phyloP scores from a whole-genome alignment of 1,140 invertebrate genomes.

The Hetaerina americana region DNA sequence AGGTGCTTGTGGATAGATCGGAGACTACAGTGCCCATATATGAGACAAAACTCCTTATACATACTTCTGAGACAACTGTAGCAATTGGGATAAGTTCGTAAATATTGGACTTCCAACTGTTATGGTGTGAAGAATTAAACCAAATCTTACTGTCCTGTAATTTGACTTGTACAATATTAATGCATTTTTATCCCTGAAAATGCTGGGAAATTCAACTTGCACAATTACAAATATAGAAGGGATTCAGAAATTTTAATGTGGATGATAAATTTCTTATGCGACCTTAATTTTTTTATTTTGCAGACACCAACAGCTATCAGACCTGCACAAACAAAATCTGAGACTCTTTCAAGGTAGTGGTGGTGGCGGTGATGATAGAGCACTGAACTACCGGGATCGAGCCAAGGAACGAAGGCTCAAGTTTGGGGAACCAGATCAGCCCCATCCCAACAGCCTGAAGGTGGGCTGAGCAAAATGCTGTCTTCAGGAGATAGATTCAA shows the following conservation, averaged over 20 bases:
- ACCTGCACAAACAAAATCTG: slow-evolving; percentile 90
- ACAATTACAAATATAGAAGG: not conserved
- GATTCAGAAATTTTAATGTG: slow-evolving; percentile 3
- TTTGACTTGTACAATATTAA: too few relatives aligned
- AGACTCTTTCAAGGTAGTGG: not conserved
- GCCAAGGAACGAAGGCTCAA: slow-evolving; percentile 91
- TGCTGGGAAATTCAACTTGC: slow-evolving; percentile 1
- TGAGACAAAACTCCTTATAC: too few relatives aligned
- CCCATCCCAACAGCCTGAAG: slow-evolving; percentile 55
- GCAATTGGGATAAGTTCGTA: too few relatives aligned
- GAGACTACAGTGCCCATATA: too few relatives aligned
- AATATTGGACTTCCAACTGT: too few relatives aligned
- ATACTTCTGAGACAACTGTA: too few relatives aligned
- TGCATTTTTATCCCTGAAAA: too few relatives aligned
- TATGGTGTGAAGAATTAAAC: too few relatives aligned
- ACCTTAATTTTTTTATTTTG: slow-evolving; percentile 3
- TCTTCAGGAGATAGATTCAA: too few relatives aligned
- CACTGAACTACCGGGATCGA: slow-evolving; percentile 67
- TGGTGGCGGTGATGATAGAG: slow-evolving; percentile 2
- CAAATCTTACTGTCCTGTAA: too few relatives aligned
- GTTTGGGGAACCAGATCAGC: slow-evolving; percentile 74
- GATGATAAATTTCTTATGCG: not conserved
- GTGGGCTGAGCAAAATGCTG: slow-evolving; percentile 21
- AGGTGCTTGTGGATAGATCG: too few relatives aligned
- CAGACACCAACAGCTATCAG: slow-evolving; percentile 83